phyloP scores from a whole-genome alignment of 2,113 vertebrate species.

The Himantopus leucocephalus region DNA sequence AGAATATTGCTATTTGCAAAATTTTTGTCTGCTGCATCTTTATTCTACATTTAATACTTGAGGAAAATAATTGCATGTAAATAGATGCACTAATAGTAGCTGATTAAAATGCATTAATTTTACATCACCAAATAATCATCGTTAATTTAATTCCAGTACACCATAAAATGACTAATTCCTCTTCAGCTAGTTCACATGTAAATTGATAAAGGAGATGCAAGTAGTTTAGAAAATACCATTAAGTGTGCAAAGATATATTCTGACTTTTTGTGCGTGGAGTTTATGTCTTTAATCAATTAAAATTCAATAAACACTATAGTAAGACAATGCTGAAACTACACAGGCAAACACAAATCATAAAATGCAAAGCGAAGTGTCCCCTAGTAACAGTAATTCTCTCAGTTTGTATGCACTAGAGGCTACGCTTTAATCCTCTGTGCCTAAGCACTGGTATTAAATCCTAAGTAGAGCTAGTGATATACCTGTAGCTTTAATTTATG shows the following conservation, averaged over 20 bases:
- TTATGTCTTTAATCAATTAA: conserved; percentile 11
- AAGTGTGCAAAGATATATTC: background rate
- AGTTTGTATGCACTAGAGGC: background rate
- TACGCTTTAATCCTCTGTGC: background rate
- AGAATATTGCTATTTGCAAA: background rate
- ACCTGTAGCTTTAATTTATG: background rate
- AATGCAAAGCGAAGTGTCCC: background rate
- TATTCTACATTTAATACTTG: background rate
- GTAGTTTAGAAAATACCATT: conserved; percentile 36
- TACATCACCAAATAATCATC: conserved; percentile 32
- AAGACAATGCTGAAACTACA: background rate
- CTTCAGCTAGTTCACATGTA: conserved; percentile 12
- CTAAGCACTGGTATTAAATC: background rate
- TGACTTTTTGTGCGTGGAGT: background rate
- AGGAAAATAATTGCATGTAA: background rate
- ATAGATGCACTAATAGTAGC: conserved; percentile 12
- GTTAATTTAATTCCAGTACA: conserved; percentile 19
- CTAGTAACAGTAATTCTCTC: background rate
- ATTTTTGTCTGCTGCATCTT: background rate
- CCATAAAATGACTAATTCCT: conserved; percentile 45
- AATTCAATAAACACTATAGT: background rate
- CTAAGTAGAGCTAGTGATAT: background rate
- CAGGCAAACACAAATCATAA: background rate
- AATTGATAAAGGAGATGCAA: background rate
- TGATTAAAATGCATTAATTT: conserved; percentile 60